These are phyloP conservation scores for Thinocorus orbignyianus DNA, from an alignment of 2,113 vertebrate species.

Conservation along the genomic window DNA sequence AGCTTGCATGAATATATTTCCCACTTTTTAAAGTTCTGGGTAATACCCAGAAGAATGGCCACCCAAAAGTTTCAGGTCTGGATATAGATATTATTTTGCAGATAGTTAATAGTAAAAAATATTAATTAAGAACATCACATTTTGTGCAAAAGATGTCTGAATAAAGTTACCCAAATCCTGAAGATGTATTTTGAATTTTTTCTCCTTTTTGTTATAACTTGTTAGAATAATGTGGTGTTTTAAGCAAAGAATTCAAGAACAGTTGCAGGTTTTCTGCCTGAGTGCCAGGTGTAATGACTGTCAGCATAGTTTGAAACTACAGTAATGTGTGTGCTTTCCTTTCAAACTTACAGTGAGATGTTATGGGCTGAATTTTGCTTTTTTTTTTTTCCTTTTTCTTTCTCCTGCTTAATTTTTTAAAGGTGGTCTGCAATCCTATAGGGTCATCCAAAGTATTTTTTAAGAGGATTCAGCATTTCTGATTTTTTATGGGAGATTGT, in stretches of 20 bases:
- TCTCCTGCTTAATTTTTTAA: neutral
- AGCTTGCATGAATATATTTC: neutral
- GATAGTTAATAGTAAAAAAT: neutral
- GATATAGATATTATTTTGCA: neutral
- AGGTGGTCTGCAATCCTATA: neutral
- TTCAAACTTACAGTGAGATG: neutral
- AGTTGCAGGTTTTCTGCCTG: neutral
- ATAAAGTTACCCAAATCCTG: neutral
- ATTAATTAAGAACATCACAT: neutral
- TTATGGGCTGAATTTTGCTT: neutral
- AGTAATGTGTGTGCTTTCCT: neutral
- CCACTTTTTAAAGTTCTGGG: neutral
- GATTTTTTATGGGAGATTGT: neutral
- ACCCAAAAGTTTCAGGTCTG: neutral
- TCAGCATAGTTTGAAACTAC: neutral
- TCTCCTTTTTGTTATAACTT: neutral
- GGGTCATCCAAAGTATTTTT: neutral
- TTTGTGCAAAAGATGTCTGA: neutral
- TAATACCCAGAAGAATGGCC: neutral
- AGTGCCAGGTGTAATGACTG: neutral
- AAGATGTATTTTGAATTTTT: neutral
- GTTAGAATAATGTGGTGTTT: neutral
- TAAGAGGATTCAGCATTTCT: neutral
- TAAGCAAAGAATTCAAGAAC: neutral
- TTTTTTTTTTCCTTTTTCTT: neutral